A percentile compares a stretch with the other conserved stretches of the same genome.
Evolutionary conservation across 2,797 vertebrate genomes (phyloP).

Genomic region (Clarias fuscus): DNA sequence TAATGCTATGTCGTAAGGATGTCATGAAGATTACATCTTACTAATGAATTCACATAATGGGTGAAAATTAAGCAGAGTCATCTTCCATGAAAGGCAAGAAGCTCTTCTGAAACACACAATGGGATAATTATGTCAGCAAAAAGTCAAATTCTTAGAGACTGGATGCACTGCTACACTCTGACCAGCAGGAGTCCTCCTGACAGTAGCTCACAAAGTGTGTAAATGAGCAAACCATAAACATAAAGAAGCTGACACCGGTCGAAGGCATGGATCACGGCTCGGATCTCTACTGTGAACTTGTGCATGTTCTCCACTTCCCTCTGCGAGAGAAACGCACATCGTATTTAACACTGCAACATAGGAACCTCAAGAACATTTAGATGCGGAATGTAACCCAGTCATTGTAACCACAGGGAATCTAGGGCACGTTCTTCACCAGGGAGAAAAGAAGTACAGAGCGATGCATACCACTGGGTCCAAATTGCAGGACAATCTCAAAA

Average conservation of each 20-base stretch:
- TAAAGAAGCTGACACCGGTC: slow-evolving; percentile 32
- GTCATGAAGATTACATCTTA: not conserved
- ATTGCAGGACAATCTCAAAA: slow-evolving; percentile 29
- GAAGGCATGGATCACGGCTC: slow-evolving; percentile 46
- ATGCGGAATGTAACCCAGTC: slow-evolving; percentile 11
- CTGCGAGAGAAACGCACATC: not conserved
- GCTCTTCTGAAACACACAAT: slow-evolving; percentile 35
- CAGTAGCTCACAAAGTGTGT: slow-evolving; percentile 41
- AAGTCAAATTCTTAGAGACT: slow-evolving; percentile 6
- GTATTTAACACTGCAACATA: not conserved
- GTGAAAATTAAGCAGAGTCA: slow-evolving; percentile 30
- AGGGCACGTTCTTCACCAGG: slow-evolving; percentile 15
- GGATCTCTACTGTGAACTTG: slow-evolving; percentile 26
- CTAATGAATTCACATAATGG: slow-evolving; percentile 32
- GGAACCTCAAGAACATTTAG: slow-evolving; percentile 4
- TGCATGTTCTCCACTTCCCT: slow-evolving; percentile 31
- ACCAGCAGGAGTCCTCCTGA: slow-evolving; percentile 62
- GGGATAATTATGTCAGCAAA: slow-evolving; percentile 48
- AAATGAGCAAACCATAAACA: slow-evolving; percentile 46
- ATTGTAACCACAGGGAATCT: slow-evolving; percentile 1
- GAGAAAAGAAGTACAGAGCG: slow-evolving; percentile 16
- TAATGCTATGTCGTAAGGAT: not conserved
- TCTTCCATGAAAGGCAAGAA: slow-evolving; percentile 36
- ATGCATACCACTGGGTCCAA: slow-evolving; percentile 27
- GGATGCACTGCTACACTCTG: slow-evolving; percentile 41